Evolutionary conservation across 2,888 invertebrate species (phyloP).

Genomic region (Girardia tigrina): DNA sequence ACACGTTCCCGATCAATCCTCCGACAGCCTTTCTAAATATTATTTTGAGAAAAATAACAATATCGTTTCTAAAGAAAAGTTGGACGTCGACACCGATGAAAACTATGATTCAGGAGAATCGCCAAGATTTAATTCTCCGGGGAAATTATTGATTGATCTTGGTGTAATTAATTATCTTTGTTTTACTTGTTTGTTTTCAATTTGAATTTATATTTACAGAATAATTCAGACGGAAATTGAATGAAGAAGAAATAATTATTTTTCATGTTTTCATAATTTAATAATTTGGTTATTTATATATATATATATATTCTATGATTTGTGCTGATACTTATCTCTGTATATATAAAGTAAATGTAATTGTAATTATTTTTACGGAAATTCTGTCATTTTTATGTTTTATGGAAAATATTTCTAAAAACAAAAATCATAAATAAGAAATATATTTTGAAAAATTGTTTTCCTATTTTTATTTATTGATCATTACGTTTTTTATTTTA

Average conservation of each 20-base stretch:
- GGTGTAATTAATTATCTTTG: not conserved
- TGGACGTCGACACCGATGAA: slow-evolving; percentile 10
- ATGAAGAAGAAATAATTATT: not conserved
- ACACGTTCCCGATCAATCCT: not conserved
- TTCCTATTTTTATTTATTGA: no score
- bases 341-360: no score
- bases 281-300: not conserved
- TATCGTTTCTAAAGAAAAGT: slow-evolving; percentile 8
- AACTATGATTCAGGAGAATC: slow-evolving; percentile 5
- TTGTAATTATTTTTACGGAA: no score
- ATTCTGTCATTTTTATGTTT: no score
- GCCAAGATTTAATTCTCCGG: slow-evolving; percentile 1
- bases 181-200: not conserved
- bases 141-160: slow-evolving; percentile 23
- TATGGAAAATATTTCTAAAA: no score
- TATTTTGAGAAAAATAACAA: slow-evolving; percentile 13
- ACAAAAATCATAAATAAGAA: no score
- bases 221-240: not conserved
- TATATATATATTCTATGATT: no score
- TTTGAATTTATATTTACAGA: not conserved
- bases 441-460: no score
- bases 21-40: slow-evolving; percentile 2
- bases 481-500: no score
- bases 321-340: no score
- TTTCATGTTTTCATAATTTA: not conserved